Base-by-base conservation (phyloP, 2,797 vertebrate species). In the Apogon hyalosoma region DNA sequence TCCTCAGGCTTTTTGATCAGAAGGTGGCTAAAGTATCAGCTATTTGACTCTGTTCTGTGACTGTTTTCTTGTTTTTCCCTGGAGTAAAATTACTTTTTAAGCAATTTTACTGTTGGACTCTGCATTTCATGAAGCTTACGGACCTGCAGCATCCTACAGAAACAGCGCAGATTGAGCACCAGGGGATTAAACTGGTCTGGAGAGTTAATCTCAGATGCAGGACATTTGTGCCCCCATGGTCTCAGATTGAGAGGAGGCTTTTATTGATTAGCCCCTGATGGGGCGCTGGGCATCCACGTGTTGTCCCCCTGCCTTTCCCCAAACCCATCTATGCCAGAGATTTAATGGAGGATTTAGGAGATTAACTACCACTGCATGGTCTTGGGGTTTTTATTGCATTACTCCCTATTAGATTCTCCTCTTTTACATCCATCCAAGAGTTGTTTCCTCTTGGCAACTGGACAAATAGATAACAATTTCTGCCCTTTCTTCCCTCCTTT, bases 261-360 rank as follows among this genome's bases (percentile, higher is more conserved):
- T 72, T 68, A 91, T 90, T 83, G 88, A 93, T 92, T 91, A 91
- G 85, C 88, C 74, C 77, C 68, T 70, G 66, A 74, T 82, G 82
- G 78, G 85, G 80, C 50, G 53, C 72, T 60, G 63, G 66, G 59
- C 80, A 73, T 90, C 67, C 90, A 85, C 82, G 83, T 88, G 85
- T 78, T 63, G 80, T 67, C 77, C 75, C 75, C 46, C 74, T 82
- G 86, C 67, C 83, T 84, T 79, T 80, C 72, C 61, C 75, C 82
- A 87, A 91, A 89, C 77, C 75, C 80, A 63, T 80, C 83, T 82
- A 69, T 79, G 75, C 83, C 81, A 72, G 84, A 87, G 86, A 89
- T 84, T 88, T 88, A 87, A 88, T 74, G 84, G 84, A 74, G 85
- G 88, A 92, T 92, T 93, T 89, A 88, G 86, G 77, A 91, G 90